Percentiles rank a stretch among this genome's conserved stretches.
These are phyloP conservation scores for Trimorus sp. DNA, from an alignment of 2,888 invertebrate species.

Conservation along the genomic window DNA sequence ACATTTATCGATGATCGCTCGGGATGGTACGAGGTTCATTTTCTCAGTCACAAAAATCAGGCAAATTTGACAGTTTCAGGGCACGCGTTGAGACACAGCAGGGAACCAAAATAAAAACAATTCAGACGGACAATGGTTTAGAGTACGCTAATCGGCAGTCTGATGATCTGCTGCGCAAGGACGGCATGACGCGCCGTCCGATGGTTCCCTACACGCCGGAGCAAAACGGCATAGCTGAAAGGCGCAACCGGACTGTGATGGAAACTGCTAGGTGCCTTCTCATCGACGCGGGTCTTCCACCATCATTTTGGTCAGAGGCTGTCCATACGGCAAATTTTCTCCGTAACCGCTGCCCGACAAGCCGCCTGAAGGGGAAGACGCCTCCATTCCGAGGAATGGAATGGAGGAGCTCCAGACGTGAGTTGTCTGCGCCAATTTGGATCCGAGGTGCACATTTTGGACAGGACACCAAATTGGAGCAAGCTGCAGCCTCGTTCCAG, in stretches of 20 bases:
- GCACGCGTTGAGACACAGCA: conserved; percentile 60
- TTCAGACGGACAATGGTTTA: conserved; percentile 7
- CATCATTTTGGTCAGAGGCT: conserved; percentile 9
- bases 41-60: conserved; percentile 57
- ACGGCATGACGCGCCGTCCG: background rate
- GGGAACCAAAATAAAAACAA: conserved; percentile 4
- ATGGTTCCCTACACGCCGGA: conserved; percentile 28
- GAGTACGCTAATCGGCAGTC: conserved; percentile 25
- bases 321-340: conserved; percentile 15
- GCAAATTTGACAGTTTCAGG: conserved; percentile 61
- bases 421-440: background rate
- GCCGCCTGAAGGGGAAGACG: background rate
- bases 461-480: conserved; percentile 2
- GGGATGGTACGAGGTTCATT: conserved; percentile 67
- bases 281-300: conserved; percentile 26
- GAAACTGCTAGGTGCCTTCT: conserved; percentile 30
- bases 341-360: background rate
- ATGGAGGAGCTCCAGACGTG: conserved; percentile 1
- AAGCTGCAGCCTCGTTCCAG: conserved; percentile 23
- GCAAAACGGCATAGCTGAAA: conserved; percentile 30
- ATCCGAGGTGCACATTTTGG: conserved; percentile 12
- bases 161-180: conserved; percentile 1
- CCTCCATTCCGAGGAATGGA: background rate
- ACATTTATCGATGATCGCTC: conserved; percentile 56
- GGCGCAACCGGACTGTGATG: conserved; percentile 27